phyloP scores from a whole-genome alignment of 2,113 vertebrate species.

The Trogon melanurus region DNA sequence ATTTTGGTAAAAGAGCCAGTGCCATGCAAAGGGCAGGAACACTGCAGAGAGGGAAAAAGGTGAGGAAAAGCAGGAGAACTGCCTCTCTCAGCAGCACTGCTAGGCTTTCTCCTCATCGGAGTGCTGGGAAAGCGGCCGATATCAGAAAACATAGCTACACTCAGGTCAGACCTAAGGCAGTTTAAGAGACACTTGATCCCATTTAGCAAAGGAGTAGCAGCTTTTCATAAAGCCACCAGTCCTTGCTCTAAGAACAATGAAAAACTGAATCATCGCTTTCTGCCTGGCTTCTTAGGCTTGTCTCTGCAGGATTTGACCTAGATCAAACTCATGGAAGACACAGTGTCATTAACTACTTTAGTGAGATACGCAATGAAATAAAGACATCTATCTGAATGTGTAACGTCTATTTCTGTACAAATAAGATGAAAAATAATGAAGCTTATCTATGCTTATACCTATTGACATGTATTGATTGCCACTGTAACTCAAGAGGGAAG shows the following conservation, averaged over 20 bases:
- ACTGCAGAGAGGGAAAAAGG: not conserved
- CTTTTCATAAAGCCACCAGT: not conserved
- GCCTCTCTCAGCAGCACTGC: not conserved
- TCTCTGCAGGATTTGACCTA: not conserved
- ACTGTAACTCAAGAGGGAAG: not conserved
- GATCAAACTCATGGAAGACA: not conserved
- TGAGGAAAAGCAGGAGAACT: not conserved
- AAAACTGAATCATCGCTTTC: not conserved
- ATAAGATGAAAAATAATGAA: not conserved
- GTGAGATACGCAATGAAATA: not conserved
- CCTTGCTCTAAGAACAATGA: not conserved
- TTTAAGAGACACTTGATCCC: not conserved
- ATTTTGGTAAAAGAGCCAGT: not conserved
- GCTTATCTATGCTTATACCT: not conserved
- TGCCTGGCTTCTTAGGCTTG: not conserved
- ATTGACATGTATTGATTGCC: not conserved
- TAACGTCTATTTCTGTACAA: not conserved
- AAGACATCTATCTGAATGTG: not conserved
- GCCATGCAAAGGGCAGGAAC: not conserved
- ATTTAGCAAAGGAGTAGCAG: not conserved
- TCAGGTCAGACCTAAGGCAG: not conserved
- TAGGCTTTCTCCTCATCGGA: not conserved
- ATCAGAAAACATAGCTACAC: not conserved
- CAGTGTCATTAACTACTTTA: not conserved
- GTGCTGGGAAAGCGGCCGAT: fast-evolving